Conservation (phyloP, 1,140 invertebrate genomes). For the Tachypleus tridentatus region DNA sequence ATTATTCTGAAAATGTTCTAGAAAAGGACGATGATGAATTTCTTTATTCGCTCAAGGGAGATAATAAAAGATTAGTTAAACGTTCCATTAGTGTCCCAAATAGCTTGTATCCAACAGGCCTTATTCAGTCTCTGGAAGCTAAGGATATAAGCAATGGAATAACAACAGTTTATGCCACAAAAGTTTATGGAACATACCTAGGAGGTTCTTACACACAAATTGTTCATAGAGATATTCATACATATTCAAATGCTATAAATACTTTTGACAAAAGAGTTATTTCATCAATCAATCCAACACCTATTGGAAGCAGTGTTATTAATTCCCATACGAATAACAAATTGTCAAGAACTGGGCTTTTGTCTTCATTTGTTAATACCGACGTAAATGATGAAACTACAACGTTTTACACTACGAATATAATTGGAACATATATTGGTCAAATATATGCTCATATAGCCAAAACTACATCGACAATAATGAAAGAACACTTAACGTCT, state of each 20-base stretch:
- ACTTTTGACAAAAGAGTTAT: background rate
- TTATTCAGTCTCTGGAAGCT: slow-evolving; percentile 16
- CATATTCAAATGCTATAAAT: slow-evolving; percentile 27
- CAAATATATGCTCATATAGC: slow-evolving; percentile 41
- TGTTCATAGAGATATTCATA: slow-evolving; percentile 19
- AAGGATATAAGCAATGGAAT: slow-evolving; percentile 47
- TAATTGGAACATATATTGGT: slow-evolving; percentile 35
- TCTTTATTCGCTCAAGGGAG: too few species aligned
- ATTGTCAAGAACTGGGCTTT: slow-evolving; percentile 52
- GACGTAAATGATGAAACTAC: slow-evolving; percentile 23
- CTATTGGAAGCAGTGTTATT: slow-evolving; percentile 9
- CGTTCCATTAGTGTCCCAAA: background rate
- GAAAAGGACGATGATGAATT: too few species aligned
- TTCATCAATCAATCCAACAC: slow-evolving; percentile 2
- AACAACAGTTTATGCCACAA: slow-evolving; percentile 79
- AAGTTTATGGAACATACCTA: slow-evolving; percentile 72
- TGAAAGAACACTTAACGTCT: slow-evolving; percentile 42
- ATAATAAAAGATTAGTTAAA: too few species aligned
- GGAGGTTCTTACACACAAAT: slow-evolving; percentile 78
- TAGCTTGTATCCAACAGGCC: slow-evolving; percentile 6
- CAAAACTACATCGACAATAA: slow-evolving; percentile 51
- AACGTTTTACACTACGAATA: slow-evolving; percentile 31
- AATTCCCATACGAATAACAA: slow-evolving; percentile 42
- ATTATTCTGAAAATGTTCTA: too few species aligned
- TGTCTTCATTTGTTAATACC: slow-evolving; percentile 51